Evolutionary conservation across 2,113 vertebrate species (phyloP).

Genomic region (Cathartes aura): DNA sequence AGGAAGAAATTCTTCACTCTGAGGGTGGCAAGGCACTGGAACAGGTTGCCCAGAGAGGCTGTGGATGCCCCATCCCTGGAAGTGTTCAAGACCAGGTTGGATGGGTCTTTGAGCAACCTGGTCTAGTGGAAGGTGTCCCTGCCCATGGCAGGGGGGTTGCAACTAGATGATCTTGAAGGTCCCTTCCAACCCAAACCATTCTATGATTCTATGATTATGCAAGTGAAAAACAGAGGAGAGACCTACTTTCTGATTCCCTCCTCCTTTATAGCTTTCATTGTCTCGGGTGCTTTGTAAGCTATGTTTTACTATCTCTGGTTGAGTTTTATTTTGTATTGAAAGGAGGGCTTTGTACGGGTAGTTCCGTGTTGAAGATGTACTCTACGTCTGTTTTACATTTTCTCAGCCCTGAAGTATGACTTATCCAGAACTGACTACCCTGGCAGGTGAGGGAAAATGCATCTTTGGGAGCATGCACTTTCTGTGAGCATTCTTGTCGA

Average conservation of each 20-base stretch:
- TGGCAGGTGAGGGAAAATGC: not conserved
- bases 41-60: not conserved
- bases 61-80: not conserved
- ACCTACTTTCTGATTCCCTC: not conserved
- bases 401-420: not conserved
- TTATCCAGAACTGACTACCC: not conserved
- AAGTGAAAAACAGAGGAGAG: not conserved
- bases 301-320: not conserved
- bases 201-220: not conserved
- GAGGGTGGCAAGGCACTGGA: not conserved
- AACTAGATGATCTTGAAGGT: not conserved
- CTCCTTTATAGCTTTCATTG: not conserved
- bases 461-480: not conserved
- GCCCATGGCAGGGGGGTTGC: too few species aligned
- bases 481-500: not conserved
- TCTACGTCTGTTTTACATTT: slow-evolving; percentile 1
- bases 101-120: not conserved
- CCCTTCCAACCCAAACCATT: not conserved
- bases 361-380: not conserved
- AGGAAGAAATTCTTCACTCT: not conserved
- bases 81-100: not conserved
- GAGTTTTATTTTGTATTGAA: slow-evolving; percentile 10
- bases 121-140: not conserved
- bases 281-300: not conserved
- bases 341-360: not conserved